Base-by-base conservation (phyloP, 2,797 vertebrate genomes). In the Clarias laeviceps region DNA sequence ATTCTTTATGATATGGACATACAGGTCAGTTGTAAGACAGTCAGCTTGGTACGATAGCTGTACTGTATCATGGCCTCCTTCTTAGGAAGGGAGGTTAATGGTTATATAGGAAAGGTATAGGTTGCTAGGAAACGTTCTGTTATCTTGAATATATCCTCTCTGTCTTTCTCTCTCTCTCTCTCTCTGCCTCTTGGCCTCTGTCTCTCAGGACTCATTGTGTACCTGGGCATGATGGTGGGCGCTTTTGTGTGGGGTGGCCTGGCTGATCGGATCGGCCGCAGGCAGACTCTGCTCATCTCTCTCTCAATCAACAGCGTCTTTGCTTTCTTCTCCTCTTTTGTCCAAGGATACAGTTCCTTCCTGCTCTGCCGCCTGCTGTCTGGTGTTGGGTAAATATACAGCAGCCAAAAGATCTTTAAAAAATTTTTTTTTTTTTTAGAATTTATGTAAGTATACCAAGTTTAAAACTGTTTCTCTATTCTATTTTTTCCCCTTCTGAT, bases 241-340 rank as follows among this genome's bases (percentile, higher is more conserved):
- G 98, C 98, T 6, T 99, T 99, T 88, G 92, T 99, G 84, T 99
- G 98, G 98, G 98, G 98, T 0, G 96, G 98, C 62, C 93, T 99
- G 92, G 97, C 98, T 0, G 97, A 99, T 89, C 95, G 97, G 54
- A 97, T 99, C 17, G 98, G 98, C 45, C 96, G 98, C 27, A 93
- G 96, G 81, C 98, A 99, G 93, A 99, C 97, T 82, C 96, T 99
- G 29, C 97, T 99, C 93, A 98, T 99, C 94, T 97, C 97, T 1
- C 97, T 99, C 85, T 99, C 98, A n/a, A 97, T 99, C 95, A 99
- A 99, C 96, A 98, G 97, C 17, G 95, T 99, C 88, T 98, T 98
- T 57, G 97, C 97, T 93, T 98, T 98, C 95, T 99, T 99, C 96
- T 99, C 98, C 20, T 99, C 98, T 87, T 99, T 99, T 50, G 97